Evolutionary conservation across 1,140 invertebrate genomes (phyloP).

Genomic region (Alviniconcha marisindica): DNA sequence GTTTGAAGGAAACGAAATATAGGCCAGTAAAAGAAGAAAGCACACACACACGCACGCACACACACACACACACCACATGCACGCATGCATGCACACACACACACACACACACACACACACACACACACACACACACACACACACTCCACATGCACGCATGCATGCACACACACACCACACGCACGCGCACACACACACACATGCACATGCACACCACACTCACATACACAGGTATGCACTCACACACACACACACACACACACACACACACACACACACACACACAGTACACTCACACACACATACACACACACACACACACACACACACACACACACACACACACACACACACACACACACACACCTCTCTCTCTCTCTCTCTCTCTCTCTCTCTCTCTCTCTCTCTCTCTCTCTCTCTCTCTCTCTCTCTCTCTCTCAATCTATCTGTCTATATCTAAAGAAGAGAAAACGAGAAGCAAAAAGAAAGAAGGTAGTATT

Average conservation of each 20-base stretch:
- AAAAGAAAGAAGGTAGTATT: no score
- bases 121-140: neutral
- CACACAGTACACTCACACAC: neutral
- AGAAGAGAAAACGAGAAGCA: neutral
- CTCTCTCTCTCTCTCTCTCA: constrained; percentile 21
- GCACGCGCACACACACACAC: neutral
- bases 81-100: neutral
- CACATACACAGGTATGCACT: neutral
- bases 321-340: constrained; percentile 3
- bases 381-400: neutral
- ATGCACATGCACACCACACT: neutral
- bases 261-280: neutral
- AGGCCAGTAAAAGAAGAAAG: no score
- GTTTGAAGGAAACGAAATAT: no score
- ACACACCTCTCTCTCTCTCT: neutral
- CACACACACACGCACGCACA: constrained; percentile 1
- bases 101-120: neutral
- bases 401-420: neutral
- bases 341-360: constrained; percentile 6
- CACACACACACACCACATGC: neutral
- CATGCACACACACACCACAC: neutral
- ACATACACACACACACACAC: constrained; percentile 10
- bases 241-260: neutral
- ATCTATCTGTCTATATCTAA: neutral
- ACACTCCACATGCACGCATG: neutral